Percentiles rank a stretch among this genome's conserved stretches.
phyloP scores from a whole-genome alignment of 2,113 vertebrate genomes.

The Eulemur rufifrons region DNA sequence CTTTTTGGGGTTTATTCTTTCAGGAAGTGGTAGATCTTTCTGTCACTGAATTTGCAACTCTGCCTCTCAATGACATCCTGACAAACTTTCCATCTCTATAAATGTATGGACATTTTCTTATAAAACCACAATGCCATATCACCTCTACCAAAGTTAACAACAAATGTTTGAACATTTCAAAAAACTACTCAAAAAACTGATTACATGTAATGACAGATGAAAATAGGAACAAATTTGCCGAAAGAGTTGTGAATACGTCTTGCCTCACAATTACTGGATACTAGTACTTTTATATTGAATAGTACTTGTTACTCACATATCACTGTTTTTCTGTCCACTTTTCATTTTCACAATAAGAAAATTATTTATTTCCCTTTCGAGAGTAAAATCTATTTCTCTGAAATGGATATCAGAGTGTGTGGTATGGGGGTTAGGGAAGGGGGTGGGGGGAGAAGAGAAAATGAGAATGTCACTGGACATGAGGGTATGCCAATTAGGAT shows the following conservation, averaged over 20 bases:
- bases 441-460: rapidly evolving
- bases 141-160: background rate
- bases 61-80: background rate
- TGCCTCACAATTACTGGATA: background rate
- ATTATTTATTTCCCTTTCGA: background rate
- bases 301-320: background rate
- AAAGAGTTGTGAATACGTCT: background rate
- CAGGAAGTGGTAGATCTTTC: background rate
- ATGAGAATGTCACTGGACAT: background rate
- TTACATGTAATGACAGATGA: background rate
- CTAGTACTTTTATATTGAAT: background rate
- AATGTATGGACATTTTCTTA: background rate
- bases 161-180: background rate
- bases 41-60: background rate
- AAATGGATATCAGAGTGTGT: background rate
- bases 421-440: rapidly evolving
- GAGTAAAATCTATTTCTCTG: background rate
- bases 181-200: background rate
- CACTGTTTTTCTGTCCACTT: background rate
- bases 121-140: background rate
- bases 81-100: background rate
- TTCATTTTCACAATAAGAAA: background rate
- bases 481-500: background rate
- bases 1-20: background rate
- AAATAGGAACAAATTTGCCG: background rate